Evolutionary conservation across 35 echinoderm and acorn worm species (phyloP).

Genomic region (Amphiura filiformis): DNA sequence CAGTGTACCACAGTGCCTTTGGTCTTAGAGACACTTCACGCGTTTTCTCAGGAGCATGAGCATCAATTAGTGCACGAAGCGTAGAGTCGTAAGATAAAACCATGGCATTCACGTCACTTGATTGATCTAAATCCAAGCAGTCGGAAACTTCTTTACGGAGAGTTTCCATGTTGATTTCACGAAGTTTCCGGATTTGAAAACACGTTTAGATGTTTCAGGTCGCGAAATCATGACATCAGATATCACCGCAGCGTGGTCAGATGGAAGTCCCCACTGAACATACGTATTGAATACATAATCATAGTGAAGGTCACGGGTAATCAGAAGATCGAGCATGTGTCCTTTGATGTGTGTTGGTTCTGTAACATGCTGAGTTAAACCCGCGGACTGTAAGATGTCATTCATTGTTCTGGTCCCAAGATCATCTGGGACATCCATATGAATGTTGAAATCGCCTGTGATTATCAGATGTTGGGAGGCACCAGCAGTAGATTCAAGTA

Average conservation of each 20-base stretch:
- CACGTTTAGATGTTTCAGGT: not conserved
- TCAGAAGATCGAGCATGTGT: not conserved
- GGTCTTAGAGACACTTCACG: not conserved
- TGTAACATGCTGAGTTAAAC: slow-evolving; percentile 16
- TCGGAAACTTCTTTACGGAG: not conserved
- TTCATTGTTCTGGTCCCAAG: not conserved
- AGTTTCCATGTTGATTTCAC: not conserved
- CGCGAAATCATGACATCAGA: not conserved
- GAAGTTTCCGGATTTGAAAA: not conserved
- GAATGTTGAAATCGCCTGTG: not conserved
- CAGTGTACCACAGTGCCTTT: not conserved
- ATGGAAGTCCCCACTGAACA: not conserved
- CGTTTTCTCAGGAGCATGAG: not conserved
- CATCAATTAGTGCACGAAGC: not conserved
- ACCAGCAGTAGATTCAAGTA: not conserved
- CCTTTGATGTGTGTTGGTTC: not conserved
- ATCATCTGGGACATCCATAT: not conserved
- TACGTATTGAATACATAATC: not conserved
- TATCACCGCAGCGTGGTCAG: not conserved
- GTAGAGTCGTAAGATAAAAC: not conserved
- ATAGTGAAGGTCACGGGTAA: slow-evolving; percentile 12
- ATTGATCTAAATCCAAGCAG: not conserved
- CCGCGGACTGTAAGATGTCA: not conserved
- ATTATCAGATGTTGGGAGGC: not conserved
- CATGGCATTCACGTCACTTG: not conserved